Base-by-base conservation (phyloP, 2,888 invertebrate species). In the Lithophane socia region DNA sequence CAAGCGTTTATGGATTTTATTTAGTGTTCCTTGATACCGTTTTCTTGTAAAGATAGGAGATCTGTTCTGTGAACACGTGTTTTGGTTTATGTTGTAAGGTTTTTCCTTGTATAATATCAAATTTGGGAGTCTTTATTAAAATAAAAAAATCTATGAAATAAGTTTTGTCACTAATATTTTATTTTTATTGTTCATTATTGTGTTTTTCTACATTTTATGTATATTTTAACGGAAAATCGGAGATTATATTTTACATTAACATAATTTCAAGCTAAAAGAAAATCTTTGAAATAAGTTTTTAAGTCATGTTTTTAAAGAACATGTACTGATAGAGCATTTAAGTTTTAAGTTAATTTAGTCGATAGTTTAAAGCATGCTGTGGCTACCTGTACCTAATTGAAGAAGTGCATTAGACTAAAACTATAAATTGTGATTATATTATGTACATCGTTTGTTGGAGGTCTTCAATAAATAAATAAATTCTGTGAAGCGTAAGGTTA, bases 1-100 rank as follows among this genome's bases (percentile, higher is more conserved):
- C 75, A 75, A 69, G 65, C 83, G 49, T 69, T 84, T 82, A 86
- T 79, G 73, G 77, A 56, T 79, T 78, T 79, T 86, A 80, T 82
- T 54, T 78, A 82, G 73, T 72, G 72, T 77, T 76, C 63, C 29
- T 18, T 66, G 75, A 77, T 73, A 78, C 69, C 65, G 49, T 68
- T 73, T 65, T 61, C 79, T 76, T 81, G 68, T 75, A 63, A 60
- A 65, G 67, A 79, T 75, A 80, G 18, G 52, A 49, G 42, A 58
- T 77, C 64, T 77, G 42, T 52, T 60, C 64, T 56, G 49, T 42
- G 29, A 67, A 66, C 64, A 73, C 72, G 65, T 71, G 77, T 75
- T 73, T 71, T 63, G 16, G 16, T 18, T 73, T 60, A 12, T 52
- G 37, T 67, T 71, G 3, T 24, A 24, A 68, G 60, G n/a, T 52